Evolutionary conservation across 2,888 invertebrate species (phyloP), one percentile per base, ranked within the genome.

Genomic region (Chironomus riparius): DNA sequence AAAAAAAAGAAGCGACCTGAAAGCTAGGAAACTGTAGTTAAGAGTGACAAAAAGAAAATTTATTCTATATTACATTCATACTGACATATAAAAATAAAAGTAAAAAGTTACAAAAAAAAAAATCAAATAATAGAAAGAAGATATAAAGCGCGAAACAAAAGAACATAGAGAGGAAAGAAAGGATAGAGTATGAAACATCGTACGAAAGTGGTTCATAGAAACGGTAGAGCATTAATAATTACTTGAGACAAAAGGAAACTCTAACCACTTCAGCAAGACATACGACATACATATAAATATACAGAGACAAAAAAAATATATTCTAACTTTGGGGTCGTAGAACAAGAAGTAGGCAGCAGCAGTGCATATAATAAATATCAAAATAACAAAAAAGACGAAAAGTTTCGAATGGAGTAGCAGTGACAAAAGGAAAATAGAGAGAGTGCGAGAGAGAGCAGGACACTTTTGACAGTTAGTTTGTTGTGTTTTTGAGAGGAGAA

Each of bases 331-430:
- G 7, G 38, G 38, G 10, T 38, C 38, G 38, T 38, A 7, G 4
- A 2, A 10, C 10, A 28, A 28, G 38, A 38, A 10, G 38, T 10
- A 28, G 28, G 38, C 10, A 38, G 7, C 38, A 38, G 38, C 38
- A 38, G 38, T 38, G 18, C 56, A 56, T 15, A 56, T 15, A 56
- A 56, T 56, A 56, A 18, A 15, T 56, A 10, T 56, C n/a, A 56
- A 56, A 56, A 56, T n/a, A 15, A 56, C 18, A 65, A 65, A 24
- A 65, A 24, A 65, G 13, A 24, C 13, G 21, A 24, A 56, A 50
- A 68, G 68, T 61, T 47, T 68, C 47, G 47, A 74, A 74, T 74
- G 68, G 74, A 74, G 65, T 74, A 74, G 74, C 74, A 22, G 22
- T 13, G 48, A 47, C n/a, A 71, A 71, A 48, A 24, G 56, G 56